Conservation (phyloP, 1,140 invertebrate genomes). For the Thrips palmi region DNA sequence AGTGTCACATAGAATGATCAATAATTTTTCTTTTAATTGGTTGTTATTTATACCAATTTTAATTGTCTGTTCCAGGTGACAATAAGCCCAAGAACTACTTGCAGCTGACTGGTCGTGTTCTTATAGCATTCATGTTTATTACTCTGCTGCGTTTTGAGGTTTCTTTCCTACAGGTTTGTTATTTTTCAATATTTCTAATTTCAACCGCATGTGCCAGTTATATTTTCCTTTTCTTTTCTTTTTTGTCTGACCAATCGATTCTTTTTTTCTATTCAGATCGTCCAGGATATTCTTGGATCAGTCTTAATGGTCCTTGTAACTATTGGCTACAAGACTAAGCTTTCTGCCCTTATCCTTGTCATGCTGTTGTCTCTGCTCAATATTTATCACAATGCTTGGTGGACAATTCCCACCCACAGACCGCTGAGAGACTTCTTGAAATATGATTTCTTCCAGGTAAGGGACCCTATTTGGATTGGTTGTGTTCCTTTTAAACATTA, state of each 20-base stretch:
- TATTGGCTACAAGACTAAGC: slow-evolving; percentile 96
- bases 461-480: too few relatives aligned
- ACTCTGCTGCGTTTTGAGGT: slow-evolving; percentile 88
- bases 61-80: slow-evolving; percentile 33
- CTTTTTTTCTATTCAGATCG: slow-evolving; percentile 34
- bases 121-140: slow-evolving; percentile 97
- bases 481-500: background rate
- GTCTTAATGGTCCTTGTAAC: slow-evolving; percentile 91
- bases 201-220: background rate
- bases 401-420: slow-evolving; percentile 85
- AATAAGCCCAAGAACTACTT: slow-evolving; percentile 97
- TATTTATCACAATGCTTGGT: slow-evolving; percentile 96
- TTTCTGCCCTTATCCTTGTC: slow-evolving; percentile 88
- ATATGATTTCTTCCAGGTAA: slow-evolving; percentile 99
- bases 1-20: slow-evolving; percentile 5
- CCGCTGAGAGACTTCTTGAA: slow-evolving; percentile 97
- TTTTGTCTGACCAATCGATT: slow-evolving; percentile 8
- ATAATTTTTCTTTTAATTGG: background rate
- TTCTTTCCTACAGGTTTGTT: slow-evolving; percentile 62
- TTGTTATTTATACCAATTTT: background rate
- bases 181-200: background rate
- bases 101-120: slow-evolving; percentile 84
- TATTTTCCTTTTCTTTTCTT: background rate
- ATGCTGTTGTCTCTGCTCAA: slow-evolving; percentile 78
- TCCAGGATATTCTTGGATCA: slow-evolving; percentile 83